Conservation (phyloP, 1,140 invertebrate species). For the Drosophila asahinai region DNA sequence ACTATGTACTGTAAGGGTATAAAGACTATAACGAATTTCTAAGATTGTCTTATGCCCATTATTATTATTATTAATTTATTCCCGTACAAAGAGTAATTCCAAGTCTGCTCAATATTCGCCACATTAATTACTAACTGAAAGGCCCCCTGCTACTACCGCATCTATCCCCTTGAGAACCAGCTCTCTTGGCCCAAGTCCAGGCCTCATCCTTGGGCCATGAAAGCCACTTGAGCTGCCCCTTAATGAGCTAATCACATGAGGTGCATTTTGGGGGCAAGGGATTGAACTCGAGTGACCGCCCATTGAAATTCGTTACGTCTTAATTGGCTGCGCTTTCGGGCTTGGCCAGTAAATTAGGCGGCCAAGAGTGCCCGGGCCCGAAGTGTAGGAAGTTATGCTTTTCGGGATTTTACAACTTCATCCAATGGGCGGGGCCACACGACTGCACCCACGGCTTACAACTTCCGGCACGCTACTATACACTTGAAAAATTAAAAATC, state of each 20-base stretch:
- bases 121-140: not conserved
- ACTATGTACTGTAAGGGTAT: not conserved
- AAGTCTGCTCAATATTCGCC: not conserved
- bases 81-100: not conserved
- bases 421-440: constrained; percentile 38
- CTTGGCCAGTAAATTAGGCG: constrained; percentile 58
- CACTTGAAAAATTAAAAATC: not conserved
- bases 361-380: constrained; percentile 31
- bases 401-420: constrained; percentile 35
- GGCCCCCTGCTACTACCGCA: not conserved
- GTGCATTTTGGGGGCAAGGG: constrained; percentile 43
- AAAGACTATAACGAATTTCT: not conserved
- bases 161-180: constrained; percentile 13
- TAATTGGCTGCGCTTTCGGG: constrained; percentile 71
- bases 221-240: constrained; percentile 38
- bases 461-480: constrained; percentile 54
- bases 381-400: constrained; percentile 16
- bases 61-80: not conserved
- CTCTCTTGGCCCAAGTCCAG: constrained; percentile 17
- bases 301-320: constrained; percentile 71
- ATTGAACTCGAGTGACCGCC: constrained; percentile 58
- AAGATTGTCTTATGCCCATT: too few relatives aligned
- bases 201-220: constrained; percentile 25
- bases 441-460: constrained; percentile 51
- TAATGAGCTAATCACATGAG: constrained; percentile 81